phyloP scores from a whole-genome alignment of 2,888 invertebrate genomes.

The Baccha elongata region DNA sequence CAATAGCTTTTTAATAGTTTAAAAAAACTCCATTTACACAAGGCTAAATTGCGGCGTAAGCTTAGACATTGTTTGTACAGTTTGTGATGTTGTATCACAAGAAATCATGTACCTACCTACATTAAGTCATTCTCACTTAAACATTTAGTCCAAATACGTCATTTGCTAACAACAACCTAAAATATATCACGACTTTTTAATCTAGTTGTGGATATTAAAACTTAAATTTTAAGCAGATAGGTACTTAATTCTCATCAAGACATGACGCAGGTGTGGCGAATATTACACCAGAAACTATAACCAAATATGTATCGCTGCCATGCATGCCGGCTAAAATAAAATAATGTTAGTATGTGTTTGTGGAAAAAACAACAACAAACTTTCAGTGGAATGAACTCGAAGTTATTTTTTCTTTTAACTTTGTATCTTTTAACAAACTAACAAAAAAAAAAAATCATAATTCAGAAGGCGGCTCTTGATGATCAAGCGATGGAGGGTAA shows the following conservation, averaged over 20 bases:
- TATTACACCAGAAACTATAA: constrained; percentile 24
- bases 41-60: too few species aligned
- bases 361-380: constrained; percentile 27
- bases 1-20: too few species aligned
- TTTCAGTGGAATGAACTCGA: constrained; percentile 42
- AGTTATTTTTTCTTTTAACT: constrained; percentile 21
- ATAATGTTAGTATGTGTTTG: neutral
- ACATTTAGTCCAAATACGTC: neutral
- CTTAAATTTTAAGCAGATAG: too few species aligned
- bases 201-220: constrained; percentile 12
- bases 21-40: too few species aligned
- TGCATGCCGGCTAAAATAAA: constrained; percentile 23
- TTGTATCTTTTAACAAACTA: constrained; percentile 11
- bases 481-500: constrained; percentile 44
- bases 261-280: constrained; percentile 68
- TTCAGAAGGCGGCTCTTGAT: constrained; percentile 40
- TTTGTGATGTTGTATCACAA: too few species aligned
- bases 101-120: too few species aligned
- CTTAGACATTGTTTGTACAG: too few species aligned
- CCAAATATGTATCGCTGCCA: too few species aligned
- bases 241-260: constrained; percentile 13
- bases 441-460: constrained; percentile 1
- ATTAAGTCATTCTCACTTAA: neutral
- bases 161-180: neutral
- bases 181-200: neutral